Evolutionary conservation across 1,140 invertebrate genomes (phyloP).

Genomic region (Drosophila fuyamai): DNA sequence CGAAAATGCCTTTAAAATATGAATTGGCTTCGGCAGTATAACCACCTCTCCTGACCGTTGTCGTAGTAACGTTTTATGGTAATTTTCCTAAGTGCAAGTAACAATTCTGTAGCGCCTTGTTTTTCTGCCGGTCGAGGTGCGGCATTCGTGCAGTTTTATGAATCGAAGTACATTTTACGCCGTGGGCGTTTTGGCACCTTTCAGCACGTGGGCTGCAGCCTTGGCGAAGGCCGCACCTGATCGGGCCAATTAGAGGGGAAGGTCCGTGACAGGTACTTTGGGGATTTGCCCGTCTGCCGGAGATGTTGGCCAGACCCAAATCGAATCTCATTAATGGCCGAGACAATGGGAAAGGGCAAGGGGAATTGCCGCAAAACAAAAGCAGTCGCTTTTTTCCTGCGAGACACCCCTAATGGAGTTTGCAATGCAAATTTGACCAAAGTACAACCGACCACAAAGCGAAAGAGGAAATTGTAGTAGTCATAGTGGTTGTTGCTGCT

Average conservation of each 20-base stretch:
- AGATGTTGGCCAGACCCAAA: slow-evolving; percentile 42
- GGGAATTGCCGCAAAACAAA: slow-evolving; percentile 23
- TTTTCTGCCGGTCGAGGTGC: slow-evolving; percentile 11
- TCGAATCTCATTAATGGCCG: slow-evolving; percentile 51
- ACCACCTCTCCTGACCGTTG: slow-evolving; percentile 16
- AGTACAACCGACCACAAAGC: slow-evolving; percentile 55
- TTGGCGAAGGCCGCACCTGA: slow-evolving; percentile 43
- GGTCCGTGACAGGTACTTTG: slow-evolving; percentile 14
- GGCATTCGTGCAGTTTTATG: slow-evolving; percentile 67
- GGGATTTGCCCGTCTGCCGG: not conserved
- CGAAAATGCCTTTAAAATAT: slow-evolving; percentile 62
- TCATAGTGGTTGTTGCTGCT: slow-evolving; percentile 33
- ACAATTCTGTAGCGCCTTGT: slow-evolving; percentile 48
- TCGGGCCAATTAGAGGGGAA: slow-evolving; percentile 36
- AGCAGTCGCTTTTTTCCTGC: slow-evolving; percentile 12
- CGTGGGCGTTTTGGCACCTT: slow-evolving; percentile 46
- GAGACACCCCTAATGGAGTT: slow-evolving; percentile 56
- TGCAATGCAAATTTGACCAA: slow-evolving; percentile 67
- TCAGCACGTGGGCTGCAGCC: slow-evolving; percentile 46
- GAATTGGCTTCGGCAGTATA: slow-evolving; percentile 50
- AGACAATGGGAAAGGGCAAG: slow-evolving; percentile 21
- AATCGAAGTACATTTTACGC: slow-evolving; percentile 63
- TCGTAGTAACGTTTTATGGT: slow-evolving; percentile 77
- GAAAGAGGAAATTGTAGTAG: slow-evolving; percentile 62
- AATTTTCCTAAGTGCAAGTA: slow-evolving; percentile 77